Evolutionary conservation across 53 echinoderm and acorn worm genomes (phyloP).

Genomic region (Henricia sp.): DNA sequence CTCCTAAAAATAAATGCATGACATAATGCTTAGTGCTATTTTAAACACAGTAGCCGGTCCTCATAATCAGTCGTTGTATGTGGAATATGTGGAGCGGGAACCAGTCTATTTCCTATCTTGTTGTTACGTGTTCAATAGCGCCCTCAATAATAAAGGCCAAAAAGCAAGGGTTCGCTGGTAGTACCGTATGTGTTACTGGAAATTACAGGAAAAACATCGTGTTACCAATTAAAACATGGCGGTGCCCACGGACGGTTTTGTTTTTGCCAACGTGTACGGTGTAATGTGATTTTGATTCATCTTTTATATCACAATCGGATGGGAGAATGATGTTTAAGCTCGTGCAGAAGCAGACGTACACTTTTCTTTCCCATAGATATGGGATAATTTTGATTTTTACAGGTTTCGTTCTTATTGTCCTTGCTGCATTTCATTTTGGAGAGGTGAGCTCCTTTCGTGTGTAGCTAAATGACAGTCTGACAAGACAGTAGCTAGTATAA

Average conservation of each 20-base stretch:
- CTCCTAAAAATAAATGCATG: no score
- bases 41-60: no score
- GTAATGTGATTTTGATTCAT: background rate
- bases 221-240: conserved; percentile 51
- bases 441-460: conserved; percentile 91
- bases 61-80: no score
- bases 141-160: no score
- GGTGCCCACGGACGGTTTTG: conserved; percentile 14
- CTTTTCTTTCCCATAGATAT: conserved; percentile 91
- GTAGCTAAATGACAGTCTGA: no score
- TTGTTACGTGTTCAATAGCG: no score
- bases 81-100: no score
- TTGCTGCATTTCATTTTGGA: conserved; percentile 97
- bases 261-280: conserved; percentile 28
- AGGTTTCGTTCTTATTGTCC: conserved; percentile 74
- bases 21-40: no score
- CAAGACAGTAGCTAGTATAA: no score
- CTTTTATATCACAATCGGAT: background rate
- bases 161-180: no score
- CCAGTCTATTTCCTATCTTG: no score
- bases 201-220: background rate
- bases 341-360: conserved; percentile 95
- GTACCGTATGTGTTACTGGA: background rate
- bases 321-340: conserved; percentile 71
- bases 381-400: conserved; percentile 82